phyloP scores from a whole-genome alignment of 1,140 invertebrate species.

The Drosophila varians region DNA sequence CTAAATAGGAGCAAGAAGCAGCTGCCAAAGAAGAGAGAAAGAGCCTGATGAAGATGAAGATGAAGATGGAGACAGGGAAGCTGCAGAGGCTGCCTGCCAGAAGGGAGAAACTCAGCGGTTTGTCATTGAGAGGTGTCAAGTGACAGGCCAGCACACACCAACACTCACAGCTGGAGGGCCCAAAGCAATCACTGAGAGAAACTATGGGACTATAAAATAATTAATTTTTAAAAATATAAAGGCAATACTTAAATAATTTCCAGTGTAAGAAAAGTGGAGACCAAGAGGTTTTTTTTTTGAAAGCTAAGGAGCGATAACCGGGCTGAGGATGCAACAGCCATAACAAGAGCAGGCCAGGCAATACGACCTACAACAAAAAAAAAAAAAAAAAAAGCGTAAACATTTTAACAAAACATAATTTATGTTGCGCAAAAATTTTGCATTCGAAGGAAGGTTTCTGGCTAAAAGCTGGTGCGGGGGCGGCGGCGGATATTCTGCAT shows the following conservation, averaged over 20 bases:
- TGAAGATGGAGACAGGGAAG: background rate
- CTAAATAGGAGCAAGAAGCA: background rate
- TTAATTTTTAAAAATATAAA: no score
- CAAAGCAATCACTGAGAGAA: background rate
- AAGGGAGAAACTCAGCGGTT: conserved; percentile 57
- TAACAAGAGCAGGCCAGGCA: background rate
- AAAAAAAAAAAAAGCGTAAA: conserved; percentile 50
- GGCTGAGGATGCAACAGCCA: conserved; percentile 31
- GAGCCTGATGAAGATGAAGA: background rate
- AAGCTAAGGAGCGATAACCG: conserved; percentile 29
- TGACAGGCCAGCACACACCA: conserved; percentile 55
- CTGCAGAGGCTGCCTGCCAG: conserved; percentile 8
- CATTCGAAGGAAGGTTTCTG: conserved; percentile 20
- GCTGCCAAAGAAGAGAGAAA: conserved; percentile 1
- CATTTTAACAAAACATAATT: conserved; percentile 79
- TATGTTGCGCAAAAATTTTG: conserved; percentile 77
- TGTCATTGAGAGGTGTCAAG: conserved; percentile 76
- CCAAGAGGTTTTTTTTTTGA: background rate
- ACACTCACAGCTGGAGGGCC: conserved; percentile 27
- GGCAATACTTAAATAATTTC: background rate
- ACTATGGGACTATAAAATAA: no score
- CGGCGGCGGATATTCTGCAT: conserved; percentile 20
- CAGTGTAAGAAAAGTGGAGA: background rate
- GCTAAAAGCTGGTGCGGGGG: background rate
- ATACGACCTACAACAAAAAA: background rate